These are phyloP conservation scores for Orchestia grillus DNA, from an alignment of 1,140 invertebrate species.

Conservation along the genomic window DNA sequence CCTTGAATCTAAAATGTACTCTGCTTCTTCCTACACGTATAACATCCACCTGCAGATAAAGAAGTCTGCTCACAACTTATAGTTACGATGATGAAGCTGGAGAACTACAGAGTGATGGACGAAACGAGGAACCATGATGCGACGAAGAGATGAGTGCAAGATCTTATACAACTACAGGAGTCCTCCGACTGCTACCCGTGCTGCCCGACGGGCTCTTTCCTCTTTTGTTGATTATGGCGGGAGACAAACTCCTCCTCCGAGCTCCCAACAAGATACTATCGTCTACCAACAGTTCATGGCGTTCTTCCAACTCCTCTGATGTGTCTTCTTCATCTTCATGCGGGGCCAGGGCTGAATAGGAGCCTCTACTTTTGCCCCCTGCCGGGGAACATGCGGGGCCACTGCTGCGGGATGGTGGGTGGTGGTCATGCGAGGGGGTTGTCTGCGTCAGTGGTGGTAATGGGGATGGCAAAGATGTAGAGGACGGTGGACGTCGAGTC, in stretches of 20 bases:
- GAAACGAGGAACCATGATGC: background rate
- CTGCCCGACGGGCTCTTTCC: constrained; percentile 36
- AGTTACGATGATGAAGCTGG: background rate
- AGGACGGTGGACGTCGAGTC: constrained; percentile 60
- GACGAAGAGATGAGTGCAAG: constrained; percentile 16
- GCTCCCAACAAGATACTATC: constrained; percentile 4
- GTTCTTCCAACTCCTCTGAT: constrained; percentile 69
- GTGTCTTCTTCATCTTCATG: constrained; percentile 59
- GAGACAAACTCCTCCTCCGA: constrained; percentile 18
- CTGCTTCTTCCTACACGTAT: background rate
- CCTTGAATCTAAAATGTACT: background rate
- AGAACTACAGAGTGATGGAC: constrained; percentile 9
- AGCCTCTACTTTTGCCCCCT: constrained; percentile 61
- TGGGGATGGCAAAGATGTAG: background rate
- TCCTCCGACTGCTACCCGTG: constrained; percentile 26
- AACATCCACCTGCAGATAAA: background rate
- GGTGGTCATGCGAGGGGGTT: background rate
- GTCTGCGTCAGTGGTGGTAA: background rate
- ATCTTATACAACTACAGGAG: constrained; percentile 46
- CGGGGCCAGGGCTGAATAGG: constrained; percentile 69
- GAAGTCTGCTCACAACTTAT: background rate
- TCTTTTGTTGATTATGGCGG: constrained; percentile 12
- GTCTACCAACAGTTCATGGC: constrained; percentile 30
- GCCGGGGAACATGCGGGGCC: constrained; percentile 72
- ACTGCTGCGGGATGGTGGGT: constrained; percentile 77